These are phyloP conservation scores for Monopis laevigella DNA, from an alignment of 2,888 invertebrate genomes.

Conservation along the genomic window DNA sequence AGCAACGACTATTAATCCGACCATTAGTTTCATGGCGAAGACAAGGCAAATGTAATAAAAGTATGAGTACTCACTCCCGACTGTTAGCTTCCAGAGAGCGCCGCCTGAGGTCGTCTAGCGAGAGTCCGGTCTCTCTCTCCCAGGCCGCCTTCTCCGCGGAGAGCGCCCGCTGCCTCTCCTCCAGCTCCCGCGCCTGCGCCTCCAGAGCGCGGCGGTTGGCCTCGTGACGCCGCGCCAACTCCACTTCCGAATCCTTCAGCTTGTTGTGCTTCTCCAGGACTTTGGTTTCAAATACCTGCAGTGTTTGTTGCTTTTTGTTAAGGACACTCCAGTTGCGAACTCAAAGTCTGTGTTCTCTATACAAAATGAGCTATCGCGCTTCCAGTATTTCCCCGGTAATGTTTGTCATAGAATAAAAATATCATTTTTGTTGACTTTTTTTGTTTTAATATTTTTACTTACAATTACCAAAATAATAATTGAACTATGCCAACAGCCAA, in stretches of 20 bases:
- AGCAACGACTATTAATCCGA: too few relatives aligned
- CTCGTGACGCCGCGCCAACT: constrained; percentile 92
- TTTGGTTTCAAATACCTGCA: constrained; percentile 94
- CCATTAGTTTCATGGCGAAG: background rate
- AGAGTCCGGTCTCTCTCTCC: constrained; percentile 91
- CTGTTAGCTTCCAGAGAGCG: constrained; percentile 90
- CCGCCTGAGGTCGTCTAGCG: constrained; percentile 87
- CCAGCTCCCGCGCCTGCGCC: constrained; percentile 90
- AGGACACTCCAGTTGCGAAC: background rate
- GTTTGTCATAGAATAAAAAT: too few relatives aligned
- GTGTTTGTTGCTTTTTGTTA: too few relatives aligned
- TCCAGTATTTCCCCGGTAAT: too few relatives aligned
- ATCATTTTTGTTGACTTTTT: too few relatives aligned
- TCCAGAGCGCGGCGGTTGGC: constrained; percentile 77
- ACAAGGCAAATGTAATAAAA: constrained; percentile 1
- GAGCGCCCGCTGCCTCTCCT: constrained; percentile 86
- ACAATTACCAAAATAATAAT: too few relatives aligned
- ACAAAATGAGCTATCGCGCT: too few relatives aligned
- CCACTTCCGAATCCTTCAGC: constrained; percentile 93
- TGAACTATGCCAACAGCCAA: too few relatives aligned
- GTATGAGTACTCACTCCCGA: constrained; percentile 78
- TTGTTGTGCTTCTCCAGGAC: constrained; percentile 96
- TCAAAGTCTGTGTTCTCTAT: too few relatives aligned
- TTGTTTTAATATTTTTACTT: too few relatives aligned
- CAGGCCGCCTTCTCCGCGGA: constrained; percentile 87